A percentile compares a stretch with the other conserved stretches of the same genome.
These are phyloP conservation scores for Fragum sueziense DNA, from an alignment of 2,888 invertebrate species.

Conservation along the genomic window DNA sequence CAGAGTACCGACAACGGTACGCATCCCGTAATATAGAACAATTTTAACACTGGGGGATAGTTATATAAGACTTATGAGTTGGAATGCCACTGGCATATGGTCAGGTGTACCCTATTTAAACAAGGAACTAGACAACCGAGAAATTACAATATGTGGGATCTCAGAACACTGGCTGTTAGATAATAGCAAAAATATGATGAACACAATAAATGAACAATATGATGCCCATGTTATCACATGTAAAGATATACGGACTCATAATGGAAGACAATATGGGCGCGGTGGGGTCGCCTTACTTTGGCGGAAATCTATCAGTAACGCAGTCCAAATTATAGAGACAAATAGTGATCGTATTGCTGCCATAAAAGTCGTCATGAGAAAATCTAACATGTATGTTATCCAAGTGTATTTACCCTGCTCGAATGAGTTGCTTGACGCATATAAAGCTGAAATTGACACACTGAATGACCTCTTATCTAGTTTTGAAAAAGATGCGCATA, in stretches of 20 bases:
- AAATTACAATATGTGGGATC: neutral
- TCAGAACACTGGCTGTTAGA: neutral
- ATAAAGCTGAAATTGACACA: neutral
- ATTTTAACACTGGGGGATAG: neutral
- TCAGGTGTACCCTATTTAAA: neutral
- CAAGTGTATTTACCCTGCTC: conserved; percentile 12
- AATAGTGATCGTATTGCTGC: neutral
- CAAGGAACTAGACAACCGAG: neutral
- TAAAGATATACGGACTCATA: neutral
- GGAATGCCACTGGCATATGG: neutral
- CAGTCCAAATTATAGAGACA: neutral
- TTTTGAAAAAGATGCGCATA: neutral
- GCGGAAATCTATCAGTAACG: neutral
- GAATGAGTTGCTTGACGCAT: neutral
- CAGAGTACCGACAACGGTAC: conserved; percentile 11
- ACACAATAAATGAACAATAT: neutral
- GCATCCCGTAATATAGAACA: neutral
- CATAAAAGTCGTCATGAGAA: neutral
- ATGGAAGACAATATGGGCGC: neutral
- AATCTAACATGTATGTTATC: neutral
- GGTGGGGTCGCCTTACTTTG: conserved; percentile 5
- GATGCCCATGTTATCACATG: neutral
- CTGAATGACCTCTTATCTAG: neutral
- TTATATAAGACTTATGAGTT: neutral
- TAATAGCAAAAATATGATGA: neutral